Percentiles rank a stretch among this genome's conserved stretches.
These are phyloP conservation scores for Pogoniulus pusillus DNA, from an alignment of 2,797 vertebrate species.

Conservation along the genomic window DNA sequence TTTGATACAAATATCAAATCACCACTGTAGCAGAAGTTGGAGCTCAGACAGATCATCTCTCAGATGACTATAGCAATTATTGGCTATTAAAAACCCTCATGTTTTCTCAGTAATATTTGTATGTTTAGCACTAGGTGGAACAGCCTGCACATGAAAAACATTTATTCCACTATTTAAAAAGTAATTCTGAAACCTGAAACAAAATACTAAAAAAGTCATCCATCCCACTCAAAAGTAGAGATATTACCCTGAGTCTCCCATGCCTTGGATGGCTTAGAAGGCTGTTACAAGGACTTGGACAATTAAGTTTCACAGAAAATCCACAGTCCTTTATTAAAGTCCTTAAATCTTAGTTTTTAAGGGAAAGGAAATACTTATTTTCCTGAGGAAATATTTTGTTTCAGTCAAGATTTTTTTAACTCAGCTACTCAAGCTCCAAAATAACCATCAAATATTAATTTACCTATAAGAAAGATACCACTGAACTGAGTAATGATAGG, in stretches of 20 bases:
- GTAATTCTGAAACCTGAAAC: background rate
- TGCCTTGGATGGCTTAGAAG: background rate
- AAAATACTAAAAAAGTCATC: background rate
- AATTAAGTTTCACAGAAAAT: background rate
- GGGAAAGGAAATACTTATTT: background rate
- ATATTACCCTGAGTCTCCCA: background rate
- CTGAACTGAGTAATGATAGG: background rate
- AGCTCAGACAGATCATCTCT: background rate
- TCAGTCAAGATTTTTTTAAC: background rate
- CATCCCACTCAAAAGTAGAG: background rate
- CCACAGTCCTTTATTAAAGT: background rate
- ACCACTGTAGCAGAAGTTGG: background rate
- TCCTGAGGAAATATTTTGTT: background rate
- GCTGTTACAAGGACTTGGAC: background rate
- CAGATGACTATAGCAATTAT: background rate
- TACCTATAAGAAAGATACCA: background rate
- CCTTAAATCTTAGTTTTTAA: accelerated
- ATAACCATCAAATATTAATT: background rate
- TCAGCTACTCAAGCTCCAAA: background rate
- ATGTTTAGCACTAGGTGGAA: background rate
- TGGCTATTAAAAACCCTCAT: accelerated
- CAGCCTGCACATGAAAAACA: background rate
- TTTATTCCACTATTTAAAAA: background rate
- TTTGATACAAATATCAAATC: background rate
- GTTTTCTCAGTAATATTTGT: background rate